Evolutionary conservation across 2,888 invertebrate species (phyloP).

Genomic region (Patella caerulea): DNA sequence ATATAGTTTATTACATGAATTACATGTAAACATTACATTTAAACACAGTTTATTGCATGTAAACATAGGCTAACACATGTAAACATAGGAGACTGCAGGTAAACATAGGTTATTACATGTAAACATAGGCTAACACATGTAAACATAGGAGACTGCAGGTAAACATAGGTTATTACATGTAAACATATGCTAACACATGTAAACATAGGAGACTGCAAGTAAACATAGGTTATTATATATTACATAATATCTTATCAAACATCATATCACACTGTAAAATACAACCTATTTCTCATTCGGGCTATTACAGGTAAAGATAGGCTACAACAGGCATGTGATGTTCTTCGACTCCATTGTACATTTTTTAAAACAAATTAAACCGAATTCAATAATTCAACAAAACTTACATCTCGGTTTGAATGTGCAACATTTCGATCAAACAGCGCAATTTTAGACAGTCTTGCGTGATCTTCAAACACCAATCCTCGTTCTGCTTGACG

Average conservation of each 20-base stretch:
- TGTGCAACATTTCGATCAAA: constrained; percentile 48
- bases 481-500: constrained; percentile 23
- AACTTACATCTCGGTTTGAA: constrained; percentile 37
- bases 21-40: no score
- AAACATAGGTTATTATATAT: no score
- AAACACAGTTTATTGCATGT: no score
- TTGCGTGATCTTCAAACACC: constrained; percentile 27
- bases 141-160: background rate
- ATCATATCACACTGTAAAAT: background rate
- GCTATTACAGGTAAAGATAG: background rate
- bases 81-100: no score
- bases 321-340: no score
- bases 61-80: no score
- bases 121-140: background rate
- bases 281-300: background rate
- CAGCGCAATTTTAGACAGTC: constrained; percentile 29
- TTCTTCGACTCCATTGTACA: background rate
- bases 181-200: background rate
- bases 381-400: background rate
- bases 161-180: background rate
- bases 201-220: no score
- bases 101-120: no score
- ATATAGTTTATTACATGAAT: background rate
- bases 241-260: background rate
- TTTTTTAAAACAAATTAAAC: background rate